Evolutionary conservation across 1,140 invertebrate genomes (phyloP), one percentile per base, ranked within the genome.

Genomic region (Mylabris phalerata): DNA sequence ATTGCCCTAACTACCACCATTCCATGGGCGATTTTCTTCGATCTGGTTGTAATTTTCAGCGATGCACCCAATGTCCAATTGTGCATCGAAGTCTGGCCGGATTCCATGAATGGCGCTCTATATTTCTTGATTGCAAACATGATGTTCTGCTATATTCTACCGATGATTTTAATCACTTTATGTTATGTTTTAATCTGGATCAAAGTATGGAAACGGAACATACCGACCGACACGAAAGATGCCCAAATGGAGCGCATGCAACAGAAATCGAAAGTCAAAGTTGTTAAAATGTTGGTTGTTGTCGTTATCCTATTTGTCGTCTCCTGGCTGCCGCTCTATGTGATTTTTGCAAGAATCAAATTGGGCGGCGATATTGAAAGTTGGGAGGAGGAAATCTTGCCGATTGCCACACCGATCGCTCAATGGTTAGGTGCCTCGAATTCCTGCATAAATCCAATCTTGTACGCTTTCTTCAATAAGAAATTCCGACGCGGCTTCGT

Each of bases 381-480:
- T 2, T 86, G 82, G 79, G 89, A 91, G 67, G 86, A 92, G 62
- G 85, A 92, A 51, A 77, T 93, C 10, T 75, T 93, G 2, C 83
- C 87, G 9, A 84, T 93, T 2, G 85, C 88, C 0, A 88, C 89
- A 9, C 95, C 95, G 0, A 83, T 98, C 27, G 93, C 95, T 0
- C 95, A 98, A 75, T 98, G 95, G 95, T 78, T 98, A 2, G 95
- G 94, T 0, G 86, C 92, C 0, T 93, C 93, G 13, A 98, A 98
- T 74, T 95, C 92, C 27, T 97, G 93, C 79, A 93, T 98, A 66
- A 98, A 98, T 76, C 96, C 96, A 0, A 88, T 97, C 44, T 82
- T 98, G n/a, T 98, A 98, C 75, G 93, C 94, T 0, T 95, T 93
- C 74, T 96, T 97, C 78, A 97, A 96, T 74, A 93, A 95, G 66